Conservation (phyloP, 1,140 invertebrate species). For the Philotrypesis tridentata region DNA sequence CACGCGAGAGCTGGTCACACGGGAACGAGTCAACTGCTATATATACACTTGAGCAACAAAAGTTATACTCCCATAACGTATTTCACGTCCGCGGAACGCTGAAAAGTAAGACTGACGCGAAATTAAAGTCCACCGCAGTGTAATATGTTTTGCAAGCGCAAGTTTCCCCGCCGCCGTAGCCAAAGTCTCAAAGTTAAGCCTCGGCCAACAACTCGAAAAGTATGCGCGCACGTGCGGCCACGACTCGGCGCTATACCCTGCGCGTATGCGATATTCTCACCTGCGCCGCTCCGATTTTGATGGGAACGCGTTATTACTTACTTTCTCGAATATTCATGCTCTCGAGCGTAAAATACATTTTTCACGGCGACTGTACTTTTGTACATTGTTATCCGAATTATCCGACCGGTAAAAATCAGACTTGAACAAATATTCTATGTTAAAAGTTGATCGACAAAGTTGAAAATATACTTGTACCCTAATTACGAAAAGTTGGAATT, state of each 20-base stretch:
- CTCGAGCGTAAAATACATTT: too few species aligned
- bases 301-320: neutral
- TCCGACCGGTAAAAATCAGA: too few species aligned
- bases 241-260: too few species aligned
- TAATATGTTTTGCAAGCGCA: conserved; percentile 27
- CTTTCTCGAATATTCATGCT: neutral
- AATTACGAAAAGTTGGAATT: too few species aligned
- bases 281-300: neutral
- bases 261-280: neutral
- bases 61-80: conserved; percentile 12
- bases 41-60: conserved; percentile 14
- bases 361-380: too few species aligned
- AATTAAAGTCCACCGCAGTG: conserved; percentile 27
- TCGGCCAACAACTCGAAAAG: neutral
- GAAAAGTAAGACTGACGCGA: conserved; percentile 35
- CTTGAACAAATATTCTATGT: too few species aligned
- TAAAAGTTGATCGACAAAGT: too few species aligned
- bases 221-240: neutral
- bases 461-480: too few species aligned
- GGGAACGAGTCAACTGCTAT: conserved; percentile 4
- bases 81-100: neutral
- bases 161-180: neutral
- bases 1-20: conserved; percentile 13
- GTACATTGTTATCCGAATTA: too few species aligned
- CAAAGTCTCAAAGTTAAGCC: conserved; percentile 8